These are phyloP conservation scores for Eupithecia exiguata DNA, from an alignment of 2,888 invertebrate species.

Conservation along the genomic window DNA sequence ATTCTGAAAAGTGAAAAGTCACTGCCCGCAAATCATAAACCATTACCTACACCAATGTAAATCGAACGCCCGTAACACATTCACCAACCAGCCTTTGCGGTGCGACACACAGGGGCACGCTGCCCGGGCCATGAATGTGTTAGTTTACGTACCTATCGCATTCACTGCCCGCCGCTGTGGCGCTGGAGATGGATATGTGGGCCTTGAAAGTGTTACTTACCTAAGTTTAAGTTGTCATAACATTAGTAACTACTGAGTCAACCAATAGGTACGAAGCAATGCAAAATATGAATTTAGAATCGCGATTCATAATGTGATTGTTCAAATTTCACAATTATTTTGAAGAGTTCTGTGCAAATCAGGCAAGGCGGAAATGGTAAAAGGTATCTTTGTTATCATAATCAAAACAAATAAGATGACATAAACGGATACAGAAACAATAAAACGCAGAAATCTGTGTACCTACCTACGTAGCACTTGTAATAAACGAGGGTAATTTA, in stretches of 20 bases:
- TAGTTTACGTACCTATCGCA: background rate
- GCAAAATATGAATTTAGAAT: background rate
- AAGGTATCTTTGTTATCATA: slow-evolving; percentile 1
- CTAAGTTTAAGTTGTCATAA: background rate
- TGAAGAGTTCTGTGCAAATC: background rate
- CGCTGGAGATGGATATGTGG: too few species aligned
- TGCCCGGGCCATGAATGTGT: background rate
- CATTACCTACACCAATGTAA: background rate
- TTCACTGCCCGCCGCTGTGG: too few species aligned
- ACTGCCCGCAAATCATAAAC: too few species aligned
- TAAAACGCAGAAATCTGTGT: slow-evolving; percentile 14
- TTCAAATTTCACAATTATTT: background rate
- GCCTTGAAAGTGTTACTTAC: background rate
- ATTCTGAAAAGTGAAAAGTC: too few species aligned
- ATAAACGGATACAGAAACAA: slow-evolving; percentile 2
- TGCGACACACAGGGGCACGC: background rate
- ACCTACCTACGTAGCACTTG: slow-evolving; percentile 3
- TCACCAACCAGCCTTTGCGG: background rate
- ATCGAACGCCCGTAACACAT: background rate
- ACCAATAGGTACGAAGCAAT: background rate
- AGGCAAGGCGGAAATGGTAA: background rate
- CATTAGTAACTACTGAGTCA: background rate
- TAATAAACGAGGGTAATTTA: slow-evolving; percentile 16
- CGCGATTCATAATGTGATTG: background rate
- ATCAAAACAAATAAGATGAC: slow-evolving; percentile 8